These are phyloP conservation scores for Cephus runcator DNA, from an alignment of 2,888 invertebrate species.

Conservation along the genomic window DNA sequence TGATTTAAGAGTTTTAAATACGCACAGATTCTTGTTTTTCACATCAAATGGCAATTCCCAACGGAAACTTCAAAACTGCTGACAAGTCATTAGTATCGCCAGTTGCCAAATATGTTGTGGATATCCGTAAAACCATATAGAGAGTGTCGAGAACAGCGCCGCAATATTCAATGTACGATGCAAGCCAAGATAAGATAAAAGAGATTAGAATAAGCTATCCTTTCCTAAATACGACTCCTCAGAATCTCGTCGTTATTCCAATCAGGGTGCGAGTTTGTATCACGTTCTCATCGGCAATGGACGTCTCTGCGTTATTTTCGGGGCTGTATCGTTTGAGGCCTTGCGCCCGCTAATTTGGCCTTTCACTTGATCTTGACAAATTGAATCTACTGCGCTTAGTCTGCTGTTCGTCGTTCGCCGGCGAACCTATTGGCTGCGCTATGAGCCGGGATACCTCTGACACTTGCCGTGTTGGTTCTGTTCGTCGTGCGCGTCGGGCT, in stretches of 20 bases:
- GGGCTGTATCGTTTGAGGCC: slow-evolving; percentile 22
- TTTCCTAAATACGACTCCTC: background rate
- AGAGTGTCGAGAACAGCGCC: background rate
- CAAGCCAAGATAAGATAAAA: background rate
- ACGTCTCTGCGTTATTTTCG: slow-evolving; percentile 29
- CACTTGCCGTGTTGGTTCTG: background rate
- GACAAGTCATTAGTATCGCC: background rate
- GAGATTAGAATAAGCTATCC: background rate
- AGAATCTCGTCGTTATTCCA: background rate
- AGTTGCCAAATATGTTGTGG: background rate
- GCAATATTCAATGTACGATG: background rate
- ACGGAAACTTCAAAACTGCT: background rate
- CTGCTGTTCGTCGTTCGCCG: background rate
- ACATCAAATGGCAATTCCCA: background rate
- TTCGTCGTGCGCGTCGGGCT: background rate
- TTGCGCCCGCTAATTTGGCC: slow-evolving; percentile 31
- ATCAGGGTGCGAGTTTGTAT: background rate
- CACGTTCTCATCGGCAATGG: background rate
- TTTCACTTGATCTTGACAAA: slow-evolving; percentile 45
- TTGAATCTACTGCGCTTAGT: slow-evolving; percentile 22
- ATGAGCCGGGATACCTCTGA: background rate
- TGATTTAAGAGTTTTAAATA: background rate
- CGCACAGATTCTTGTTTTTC: background rate
- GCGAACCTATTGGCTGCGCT: slow-evolving; percentile 9
- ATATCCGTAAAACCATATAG: background rate